Percentiles rank a stretch among this genome's conserved stretches.
phyloP scores from a whole-genome alignment of 2,113 vertebrate genomes.

The Upupa epops region DNA sequence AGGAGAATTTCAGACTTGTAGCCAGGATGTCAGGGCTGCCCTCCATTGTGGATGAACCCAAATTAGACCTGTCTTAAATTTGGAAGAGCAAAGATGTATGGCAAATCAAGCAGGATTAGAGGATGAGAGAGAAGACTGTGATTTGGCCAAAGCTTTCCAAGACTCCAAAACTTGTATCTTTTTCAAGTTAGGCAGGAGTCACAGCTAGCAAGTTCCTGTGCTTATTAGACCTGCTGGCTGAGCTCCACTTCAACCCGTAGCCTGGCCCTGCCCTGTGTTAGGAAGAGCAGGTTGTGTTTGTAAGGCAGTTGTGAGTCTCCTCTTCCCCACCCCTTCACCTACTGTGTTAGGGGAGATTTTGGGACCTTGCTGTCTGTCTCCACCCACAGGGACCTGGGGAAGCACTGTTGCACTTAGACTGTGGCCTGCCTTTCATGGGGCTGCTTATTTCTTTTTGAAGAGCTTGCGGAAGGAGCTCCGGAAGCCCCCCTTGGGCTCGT shows the following conservation, averaged over 20 bases:
- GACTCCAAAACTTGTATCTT: not conserved
- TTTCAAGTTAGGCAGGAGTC: not conserved
- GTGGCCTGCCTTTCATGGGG: constrained; percentile 59
- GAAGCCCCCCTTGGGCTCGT: constrained; percentile 94
- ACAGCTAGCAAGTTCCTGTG: constrained; percentile 51
- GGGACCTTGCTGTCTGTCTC: constrained; percentile 46
- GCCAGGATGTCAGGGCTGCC: not conserved
- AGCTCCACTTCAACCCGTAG: constrained; percentile 21
- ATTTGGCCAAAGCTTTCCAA: constrained; percentile 18
- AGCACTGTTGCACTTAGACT: constrained; percentile 46
- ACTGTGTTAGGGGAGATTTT: not conserved
- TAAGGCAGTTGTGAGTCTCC: constrained; percentile 45
- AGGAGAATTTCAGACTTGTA: not conserved
- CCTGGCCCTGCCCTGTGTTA: constrained; percentile 27
- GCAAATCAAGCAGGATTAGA: not conserved
- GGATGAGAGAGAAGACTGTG: constrained; percentile 9
- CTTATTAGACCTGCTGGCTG: constrained; percentile 23
- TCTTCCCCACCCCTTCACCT: constrained; percentile 37
- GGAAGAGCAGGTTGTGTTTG: not conserved
- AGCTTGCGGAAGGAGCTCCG: constrained; percentile 97
- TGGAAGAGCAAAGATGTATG: not conserved
- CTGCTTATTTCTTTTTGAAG: constrained; percentile 97
- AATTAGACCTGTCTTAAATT: not conserved
- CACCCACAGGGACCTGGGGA: constrained; percentile 37
- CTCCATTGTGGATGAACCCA: not conserved